A percentile compares a stretch with the other conserved stretches of the same genome.
Conservation (phyloP, 2,113 vertebrate genomes). For the Prionailurus viverrinus region DNA sequence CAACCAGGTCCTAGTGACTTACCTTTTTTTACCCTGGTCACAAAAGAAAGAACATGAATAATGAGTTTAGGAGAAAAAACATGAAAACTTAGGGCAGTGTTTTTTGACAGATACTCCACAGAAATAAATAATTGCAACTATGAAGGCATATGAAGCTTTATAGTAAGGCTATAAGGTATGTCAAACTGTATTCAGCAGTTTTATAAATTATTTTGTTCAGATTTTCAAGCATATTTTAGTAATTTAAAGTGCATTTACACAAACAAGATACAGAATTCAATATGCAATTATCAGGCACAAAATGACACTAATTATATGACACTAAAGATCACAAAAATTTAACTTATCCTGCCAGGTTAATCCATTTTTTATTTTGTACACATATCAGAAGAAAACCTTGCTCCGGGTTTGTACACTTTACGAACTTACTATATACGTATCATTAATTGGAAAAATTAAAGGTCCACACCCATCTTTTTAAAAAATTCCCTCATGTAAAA, state of each 20-base stretch:
- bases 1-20: neutral
- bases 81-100: neutral
- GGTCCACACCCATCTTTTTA: neutral
- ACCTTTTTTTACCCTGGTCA: conserved; percentile 12
- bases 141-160: neutral
- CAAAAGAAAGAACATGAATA: conserved; percentile 42
- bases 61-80: conserved; percentile 33
- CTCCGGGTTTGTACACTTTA: neutral
- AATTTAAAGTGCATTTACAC: conserved; percentile 19
- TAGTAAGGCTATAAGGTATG: neutral
- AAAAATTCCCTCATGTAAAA: neutral
- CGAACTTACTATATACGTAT: neutral
- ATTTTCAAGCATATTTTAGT: conserved; percentile 24
- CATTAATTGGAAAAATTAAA: conserved; percentile 24
- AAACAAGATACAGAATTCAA: conserved; percentile 10
- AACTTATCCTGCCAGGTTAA: neutral
- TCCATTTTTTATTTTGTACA: conserved; percentile 28
- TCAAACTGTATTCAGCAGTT: neutral
- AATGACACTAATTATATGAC: neutral
- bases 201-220: neutral
- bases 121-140: conserved; percentile 13
- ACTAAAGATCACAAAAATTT: conserved; percentile 32
- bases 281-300: neutral
- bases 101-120: neutral
- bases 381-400: neutral